Evolutionary conservation across 2,797 vertebrate genomes (phyloP).

Genomic region (Macropus fuliginosus): DNA sequence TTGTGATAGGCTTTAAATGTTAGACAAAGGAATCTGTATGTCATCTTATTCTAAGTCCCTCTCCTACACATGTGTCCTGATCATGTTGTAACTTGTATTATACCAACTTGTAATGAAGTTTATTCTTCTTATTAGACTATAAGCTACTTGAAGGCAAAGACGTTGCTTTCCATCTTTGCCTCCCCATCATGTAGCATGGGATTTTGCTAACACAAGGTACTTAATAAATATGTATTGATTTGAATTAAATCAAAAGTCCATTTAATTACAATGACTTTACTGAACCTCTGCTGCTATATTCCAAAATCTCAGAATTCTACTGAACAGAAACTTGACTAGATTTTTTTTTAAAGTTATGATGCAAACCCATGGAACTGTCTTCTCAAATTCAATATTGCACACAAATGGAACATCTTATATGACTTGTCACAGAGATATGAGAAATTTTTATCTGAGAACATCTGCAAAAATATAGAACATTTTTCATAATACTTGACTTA

Average conservation of each 20-base stretch:
- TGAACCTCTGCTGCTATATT: neutral
- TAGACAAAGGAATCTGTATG: neutral
- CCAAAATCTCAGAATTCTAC: neutral
- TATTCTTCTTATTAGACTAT: neutral
- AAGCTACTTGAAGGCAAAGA: neutral
- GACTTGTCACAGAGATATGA: constrained; percentile 8
- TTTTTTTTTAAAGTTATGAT: neutral
- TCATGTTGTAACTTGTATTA: neutral
- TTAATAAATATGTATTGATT: neutral
- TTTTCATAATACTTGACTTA: neutral
- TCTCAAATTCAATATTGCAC: neutral
- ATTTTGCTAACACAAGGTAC: neutral
- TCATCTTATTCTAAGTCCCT: neutral
- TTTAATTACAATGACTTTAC: neutral
- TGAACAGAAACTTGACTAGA: constrained; percentile 24
- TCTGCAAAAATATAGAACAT: neutral
- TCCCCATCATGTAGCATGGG: neutral
- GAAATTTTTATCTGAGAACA: constrained; percentile 17
- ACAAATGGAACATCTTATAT: constrained; percentile 24
- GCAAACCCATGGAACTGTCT: neutral
- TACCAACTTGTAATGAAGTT: neutral
- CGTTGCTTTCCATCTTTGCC: neutral
- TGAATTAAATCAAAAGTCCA: neutral
- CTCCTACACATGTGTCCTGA: neutral
- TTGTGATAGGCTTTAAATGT: neutral